phyloP scores from a whole-genome alignment of 2,888 invertebrate genomes.

The Acleris literana region DNA sequence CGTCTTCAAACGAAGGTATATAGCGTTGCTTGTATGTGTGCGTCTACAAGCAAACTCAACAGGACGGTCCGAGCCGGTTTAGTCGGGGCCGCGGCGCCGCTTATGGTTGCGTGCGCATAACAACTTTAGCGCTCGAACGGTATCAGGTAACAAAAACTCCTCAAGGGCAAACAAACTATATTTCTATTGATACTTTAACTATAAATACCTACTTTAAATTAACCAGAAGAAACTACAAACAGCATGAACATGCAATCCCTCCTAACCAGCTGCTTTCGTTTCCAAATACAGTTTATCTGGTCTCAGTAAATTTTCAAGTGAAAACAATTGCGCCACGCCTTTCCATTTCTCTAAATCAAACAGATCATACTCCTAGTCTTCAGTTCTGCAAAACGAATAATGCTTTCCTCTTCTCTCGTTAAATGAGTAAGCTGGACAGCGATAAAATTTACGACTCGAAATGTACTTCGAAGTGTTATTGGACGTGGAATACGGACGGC shows the following conservation, averaged over 20 bases:
- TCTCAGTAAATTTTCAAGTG: slow-evolving; percentile 65
- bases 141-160: no score
- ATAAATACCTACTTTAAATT: no score
- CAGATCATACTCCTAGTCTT: slow-evolving; percentile 17
- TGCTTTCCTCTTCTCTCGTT: background rate
- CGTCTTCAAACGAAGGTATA: no score
- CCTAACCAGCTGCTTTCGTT: slow-evolving; percentile 59
- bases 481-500: slow-evolving; percentile 22
- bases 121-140: no score
- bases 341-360: slow-evolving; percentile 72
- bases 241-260: slow-evolving; percentile 48
- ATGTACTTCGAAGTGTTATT: slow-evolving; percentile 11
- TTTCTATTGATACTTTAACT: no score
- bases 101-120: no score
- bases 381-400: slow-evolving; percentile 2
- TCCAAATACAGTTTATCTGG: slow-evolving; percentile 66
- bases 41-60: no score
- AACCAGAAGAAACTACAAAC: background rate
- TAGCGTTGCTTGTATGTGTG: no score
- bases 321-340: slow-evolving; percentile 68
- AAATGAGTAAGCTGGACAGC: slow-evolving; percentile 13
- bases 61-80: no score
- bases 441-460: slow-evolving; percentile 10
- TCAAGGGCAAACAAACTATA: no score
- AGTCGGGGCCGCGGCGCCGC: no score